These are phyloP conservation scores for Pipra filicauda DNA, from an alignment of 2,113 vertebrate species.

Conservation along the genomic window DNA sequence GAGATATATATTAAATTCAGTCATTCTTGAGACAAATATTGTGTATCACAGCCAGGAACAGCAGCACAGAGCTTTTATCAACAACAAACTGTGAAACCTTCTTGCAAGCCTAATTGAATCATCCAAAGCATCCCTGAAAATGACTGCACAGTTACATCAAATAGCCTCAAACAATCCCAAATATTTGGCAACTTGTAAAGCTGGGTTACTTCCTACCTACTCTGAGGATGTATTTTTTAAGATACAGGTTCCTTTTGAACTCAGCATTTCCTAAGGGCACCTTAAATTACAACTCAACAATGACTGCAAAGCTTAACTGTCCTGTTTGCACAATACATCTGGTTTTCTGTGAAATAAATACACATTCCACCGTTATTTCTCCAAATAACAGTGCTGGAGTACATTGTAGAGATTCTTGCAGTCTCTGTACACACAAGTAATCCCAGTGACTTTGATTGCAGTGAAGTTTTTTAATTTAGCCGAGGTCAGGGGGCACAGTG, in stretches of 20 bases:
- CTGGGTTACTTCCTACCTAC: background rate
- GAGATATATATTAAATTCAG: background rate
- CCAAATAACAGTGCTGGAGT: background rate
- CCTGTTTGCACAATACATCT: background rate
- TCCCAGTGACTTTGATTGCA: background rate
- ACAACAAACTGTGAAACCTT: background rate
- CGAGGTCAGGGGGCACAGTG: background rate
- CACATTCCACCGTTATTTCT: background rate
- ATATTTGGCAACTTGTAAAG: background rate
- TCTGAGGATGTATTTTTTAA: background rate
- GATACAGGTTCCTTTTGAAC: background rate
- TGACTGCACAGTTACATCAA: background rate
- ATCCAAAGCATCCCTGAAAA: background rate
- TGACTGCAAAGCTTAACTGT: background rate
- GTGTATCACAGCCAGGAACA: background rate
- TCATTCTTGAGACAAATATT: background rate
- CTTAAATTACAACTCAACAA: background rate
- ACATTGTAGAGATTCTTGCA: background rate
- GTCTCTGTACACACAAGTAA: background rate
- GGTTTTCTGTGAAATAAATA: background rate
- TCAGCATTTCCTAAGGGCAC: background rate
- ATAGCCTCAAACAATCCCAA: background rate
- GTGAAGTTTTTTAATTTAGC: background rate
- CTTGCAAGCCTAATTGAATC: background rate
- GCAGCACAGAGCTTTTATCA: background rate